Base-by-base conservation (phyloP, 2,888 invertebrate species). In the Ditula angustiorana region DNA sequence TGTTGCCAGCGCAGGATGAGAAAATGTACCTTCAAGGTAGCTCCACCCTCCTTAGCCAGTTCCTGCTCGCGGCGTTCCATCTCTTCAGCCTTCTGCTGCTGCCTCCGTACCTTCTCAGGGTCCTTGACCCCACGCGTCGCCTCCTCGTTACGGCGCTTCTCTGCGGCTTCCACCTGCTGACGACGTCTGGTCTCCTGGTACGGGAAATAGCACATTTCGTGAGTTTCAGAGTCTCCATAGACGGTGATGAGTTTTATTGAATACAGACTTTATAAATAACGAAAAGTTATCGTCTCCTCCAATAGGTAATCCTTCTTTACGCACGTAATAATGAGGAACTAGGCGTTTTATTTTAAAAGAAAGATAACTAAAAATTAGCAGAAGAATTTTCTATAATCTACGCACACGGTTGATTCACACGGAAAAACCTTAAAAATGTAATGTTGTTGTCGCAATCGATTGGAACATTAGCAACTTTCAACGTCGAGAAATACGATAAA, bases 131-230 rank as follows among this genome's bases (percentile, higher is more conserved):
- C 96, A 2, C 95, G 91, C 0, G 85, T 78, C 26, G 95, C 94
- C 64, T 94, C 94, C 72, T 95, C 94, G 0, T 88, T 86, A 0
- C 93, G 90, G 1, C 96, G 92, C 50, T 90, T 92, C 80, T 96
- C 96, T 0, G 96, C 96, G 1, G 96, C 96, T 72, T 95, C 95
- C 5, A 94, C 89, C 73, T 94, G 95, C 75, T 95, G 95, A 16
- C 92, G 92, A 28, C 96, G 92, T 55, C 95, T 93, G 7, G 94
- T 94, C 79, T 95, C 95, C 95, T 96, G 68, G 8, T 68, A 68
- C 5, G n/a, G 37, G 3, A 4, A 4, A 3, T n/a, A 13, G n/a
- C 4, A n/a, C 13, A 16, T 16, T 30, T 30, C 8, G 19, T n/a
- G n/a, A n/a, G n/a, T n/a, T n/a, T n/a, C n/a, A n/a, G n/a, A n/a